phyloP scores from a whole-genome alignment of 92 coral and sea anemone genomes.

The Parazoanthus swiftii region DNA sequence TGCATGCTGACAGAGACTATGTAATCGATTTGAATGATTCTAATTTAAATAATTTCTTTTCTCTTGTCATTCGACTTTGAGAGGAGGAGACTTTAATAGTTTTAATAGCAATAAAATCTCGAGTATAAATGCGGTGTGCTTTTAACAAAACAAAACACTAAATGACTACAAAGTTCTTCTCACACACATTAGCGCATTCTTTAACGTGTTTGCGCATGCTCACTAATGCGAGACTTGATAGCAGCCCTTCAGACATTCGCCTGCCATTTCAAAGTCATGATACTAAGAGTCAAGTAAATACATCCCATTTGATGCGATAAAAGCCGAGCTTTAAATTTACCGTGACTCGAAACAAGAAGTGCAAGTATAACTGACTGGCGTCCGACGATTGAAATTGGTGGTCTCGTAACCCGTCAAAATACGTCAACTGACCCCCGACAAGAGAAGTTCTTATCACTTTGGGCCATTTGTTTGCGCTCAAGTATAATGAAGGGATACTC shows the following conservation, averaged over 20 bases:
- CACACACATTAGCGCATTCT: slow-evolving; percentile 39
- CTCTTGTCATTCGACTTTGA: slow-evolving; percentile 32
- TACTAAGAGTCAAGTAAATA: background rate
- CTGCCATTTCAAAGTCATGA: background rate
- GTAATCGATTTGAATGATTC: slow-evolving; percentile 35
- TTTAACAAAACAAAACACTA: slow-evolving; percentile 32
- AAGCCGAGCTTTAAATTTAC: background rate
- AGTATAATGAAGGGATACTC: slow-evolving; percentile 88
- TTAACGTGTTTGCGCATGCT: slow-evolving; percentile 11
- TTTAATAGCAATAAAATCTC: slow-evolving; percentile 40
- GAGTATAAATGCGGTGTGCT: slow-evolving; percentile 22
- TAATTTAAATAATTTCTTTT: slow-evolving; percentile 24
- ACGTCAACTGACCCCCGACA: slow-evolving; percentile 44
- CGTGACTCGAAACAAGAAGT: background rate
- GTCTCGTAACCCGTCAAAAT: slow-evolving; percentile 32
- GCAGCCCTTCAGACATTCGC: background rate
- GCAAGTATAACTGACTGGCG: slow-evolving; percentile 3
- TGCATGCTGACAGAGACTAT: slow-evolving; percentile 35
- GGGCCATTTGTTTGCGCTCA: slow-evolving; percentile 87
- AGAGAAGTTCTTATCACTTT: slow-evolving; percentile 64
- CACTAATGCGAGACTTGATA: background rate
- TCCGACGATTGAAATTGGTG: slow-evolving; percentile 4
- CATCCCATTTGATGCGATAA: background rate
- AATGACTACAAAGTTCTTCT: slow-evolving; percentile 23
- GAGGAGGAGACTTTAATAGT: slow-evolving; percentile 34